These are phyloP conservation scores for Brachionus rotundiformis DNA, from an alignment of 1,140 invertebrate species.

Conservation along the genomic window DNA sequence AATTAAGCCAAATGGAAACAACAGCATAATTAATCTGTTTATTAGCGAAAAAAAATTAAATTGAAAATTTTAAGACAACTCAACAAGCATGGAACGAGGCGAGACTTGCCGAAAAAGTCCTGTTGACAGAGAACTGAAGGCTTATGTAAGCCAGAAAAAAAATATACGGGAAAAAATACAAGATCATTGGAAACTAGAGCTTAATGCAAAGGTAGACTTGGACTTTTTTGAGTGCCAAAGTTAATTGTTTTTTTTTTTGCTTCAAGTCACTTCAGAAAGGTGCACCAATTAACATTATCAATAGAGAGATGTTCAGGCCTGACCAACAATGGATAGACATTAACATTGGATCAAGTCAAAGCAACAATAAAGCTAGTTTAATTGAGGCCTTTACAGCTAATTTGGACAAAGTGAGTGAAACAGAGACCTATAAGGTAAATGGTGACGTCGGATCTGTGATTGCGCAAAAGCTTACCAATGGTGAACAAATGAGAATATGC, in stretches of 20 bases:
- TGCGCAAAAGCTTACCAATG: not conserved
- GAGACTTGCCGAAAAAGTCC: slow-evolving; percentile 1
- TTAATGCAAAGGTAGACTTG: not conserved
- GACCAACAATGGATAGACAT: slow-evolving; percentile 40
- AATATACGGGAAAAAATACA: slow-evolving; percentile 33
- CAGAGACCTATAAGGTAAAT: slow-evolving; percentile 1
- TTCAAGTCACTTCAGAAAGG: not conserved
- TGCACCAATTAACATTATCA: not conserved
- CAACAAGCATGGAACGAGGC: not conserved
- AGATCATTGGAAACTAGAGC: slow-evolving; percentile 29
- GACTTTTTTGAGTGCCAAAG: not conserved
- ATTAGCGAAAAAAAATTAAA: not conserved
- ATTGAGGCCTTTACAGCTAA: slow-evolving; percentile 31
- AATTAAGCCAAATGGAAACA: slow-evolving; percentile 33
- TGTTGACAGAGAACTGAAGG: slow-evolving; percentile 10
- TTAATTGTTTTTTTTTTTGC: not conserved
- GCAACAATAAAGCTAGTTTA: not conserved
- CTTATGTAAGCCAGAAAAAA: slow-evolving; percentile 30
- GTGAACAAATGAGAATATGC: slow-evolving; percentile 29
- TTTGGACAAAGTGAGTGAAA: not conserved
- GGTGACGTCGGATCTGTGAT: not conserved
- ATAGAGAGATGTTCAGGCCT: not conserved
- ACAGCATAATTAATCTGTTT: not conserved
- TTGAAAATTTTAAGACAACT: not conserved
- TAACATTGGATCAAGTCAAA: not conserved